Evolutionary conservation across 1,140 invertebrate species (phyloP), one percentile per base, ranked within the genome.

Genomic region (Drosophila mauritiana): DNA sequence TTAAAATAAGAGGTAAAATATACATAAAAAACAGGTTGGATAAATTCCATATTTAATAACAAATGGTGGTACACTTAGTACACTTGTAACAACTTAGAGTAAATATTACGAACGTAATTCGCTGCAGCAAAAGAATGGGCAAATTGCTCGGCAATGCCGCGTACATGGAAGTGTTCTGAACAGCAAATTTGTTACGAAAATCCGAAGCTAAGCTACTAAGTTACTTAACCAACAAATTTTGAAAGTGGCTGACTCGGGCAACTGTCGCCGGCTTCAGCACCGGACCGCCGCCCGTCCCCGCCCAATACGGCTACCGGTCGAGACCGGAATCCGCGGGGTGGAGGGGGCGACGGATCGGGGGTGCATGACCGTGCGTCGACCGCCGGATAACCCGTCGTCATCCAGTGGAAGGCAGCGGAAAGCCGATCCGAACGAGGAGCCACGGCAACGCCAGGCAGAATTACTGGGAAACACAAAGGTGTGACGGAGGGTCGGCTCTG

Each of bases 171-270:
- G 91, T 92, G 91, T 92, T 92, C 91, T 92, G 91, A 92, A 92
- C 91, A 92, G 91, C 82, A 91, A 91, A 92, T 89, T 78, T 92
- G 82, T 92, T 90, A 92, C 82, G 82, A 89, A 92, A 92, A 92
- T 92, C 91, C 91, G 91, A 92, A 92, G 91, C 91, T 92, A 92
- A 92, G 91, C 91, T 92, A 92, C 91, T 80, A 92, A 92, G 91
- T 92, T 92, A 92, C 91, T 92, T 92, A 92, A 92, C 91, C 89
- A 92, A 91, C 88, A 92, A 92, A 92, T 92, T 92, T 92, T 92
- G 91, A 92, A 89, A 92, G 90, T 86, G 91, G 85, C 88, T 83
- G 88, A 92, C 88, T 80, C 80, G 90, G 91, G 81, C 88, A 90
- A 90, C 82, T 84, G 88, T 86, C 76, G 88, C 77, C 81, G 79